Evolutionary conservation across 2,888 invertebrate species (phyloP).

Genomic region (Chloroclysta siterata): DNA sequence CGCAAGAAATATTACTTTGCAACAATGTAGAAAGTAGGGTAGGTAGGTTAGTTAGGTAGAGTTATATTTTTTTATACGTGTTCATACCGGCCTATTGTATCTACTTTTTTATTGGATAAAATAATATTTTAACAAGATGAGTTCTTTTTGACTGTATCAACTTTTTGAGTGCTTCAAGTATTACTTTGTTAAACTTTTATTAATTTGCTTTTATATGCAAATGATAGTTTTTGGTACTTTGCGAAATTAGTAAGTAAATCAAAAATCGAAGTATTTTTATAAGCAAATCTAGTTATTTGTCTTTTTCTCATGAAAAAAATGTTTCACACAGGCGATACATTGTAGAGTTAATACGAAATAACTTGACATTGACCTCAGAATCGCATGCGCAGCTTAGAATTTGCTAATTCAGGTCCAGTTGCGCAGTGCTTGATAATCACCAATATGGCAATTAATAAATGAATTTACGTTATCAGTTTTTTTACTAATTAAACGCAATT

Average conservation of each 20-base stretch:
- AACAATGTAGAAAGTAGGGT: conserved; percentile 1
- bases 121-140: too few relatives aligned
- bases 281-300: too few relatives aligned
- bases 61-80: neutral
- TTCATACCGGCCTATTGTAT: too few relatives aligned
- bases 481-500: conserved; percentile 13
- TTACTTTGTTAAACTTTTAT: too few relatives aligned
- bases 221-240: too few relatives aligned
- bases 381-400: conserved; percentile 25
- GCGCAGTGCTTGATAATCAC: conserved; percentile 15
- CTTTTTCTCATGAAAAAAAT: too few relatives aligned
- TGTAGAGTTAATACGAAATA: conserved; percentile 21
- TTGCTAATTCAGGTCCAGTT: conserved; percentile 25
- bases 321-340: neutral
- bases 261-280: too few relatives aligned
- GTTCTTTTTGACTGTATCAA: too few relatives aligned
- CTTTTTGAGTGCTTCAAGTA: too few relatives aligned
- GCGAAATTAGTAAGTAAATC: too few relatives aligned
- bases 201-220: neutral
- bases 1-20: conserved; percentile 23
- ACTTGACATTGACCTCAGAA: conserved; percentile 32
- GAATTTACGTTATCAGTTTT: conserved; percentile 15
- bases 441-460: conserved; percentile 19
- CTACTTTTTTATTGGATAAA: too few relatives aligned
- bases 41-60: neutral